Conservation (phyloP, 1,140 invertebrate genomes). For the Drosophila simulans region DNA sequence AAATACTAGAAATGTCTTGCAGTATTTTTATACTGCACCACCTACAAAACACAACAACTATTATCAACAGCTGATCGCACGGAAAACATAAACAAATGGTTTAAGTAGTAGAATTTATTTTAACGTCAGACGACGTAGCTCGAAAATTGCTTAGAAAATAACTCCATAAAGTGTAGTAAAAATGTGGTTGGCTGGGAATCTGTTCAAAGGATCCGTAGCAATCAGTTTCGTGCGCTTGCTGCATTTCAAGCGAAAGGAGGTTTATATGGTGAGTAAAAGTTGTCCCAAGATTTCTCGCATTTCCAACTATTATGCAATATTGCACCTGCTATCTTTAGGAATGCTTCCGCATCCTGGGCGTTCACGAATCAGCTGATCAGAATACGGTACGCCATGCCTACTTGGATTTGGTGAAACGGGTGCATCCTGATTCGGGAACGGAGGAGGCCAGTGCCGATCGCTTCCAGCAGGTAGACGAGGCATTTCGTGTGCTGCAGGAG, state of each 20-base stretch:
- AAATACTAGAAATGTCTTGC: background rate
- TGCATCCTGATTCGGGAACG: slow-evolving; percentile 92
- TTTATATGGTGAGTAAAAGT: slow-evolving; percentile 48
- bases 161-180: background rate
- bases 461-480: slow-evolving; percentile 89
- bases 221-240: slow-evolving; percentile 15
- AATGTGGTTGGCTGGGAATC: slow-evolving; percentile 27
- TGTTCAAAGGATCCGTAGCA: background rate
- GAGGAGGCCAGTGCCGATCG: slow-evolving; percentile 88
- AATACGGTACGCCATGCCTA: slow-evolving; percentile 90
- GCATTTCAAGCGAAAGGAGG: slow-evolving; percentile 56
- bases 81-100: slow-evolving; percentile 21
- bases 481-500: slow-evolving; percentile 86
- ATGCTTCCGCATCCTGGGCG: slow-evolving; percentile 88
- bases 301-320: slow-evolving; percentile 6
- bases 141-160: background rate
- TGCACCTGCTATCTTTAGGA: slow-evolving; percentile 84
- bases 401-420: slow-evolving; percentile 90
- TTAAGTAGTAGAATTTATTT: slow-evolving; percentile 6
- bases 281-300: background rate
- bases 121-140: background rate
- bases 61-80: slow-evolving; percentile 6
- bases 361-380: slow-evolving; percentile 89
- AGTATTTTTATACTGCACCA: background rate
- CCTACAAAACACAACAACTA: background rate